phyloP scores from a whole-genome alignment of 2,888 invertebrate species.

The Monopis laevigella region DNA sequence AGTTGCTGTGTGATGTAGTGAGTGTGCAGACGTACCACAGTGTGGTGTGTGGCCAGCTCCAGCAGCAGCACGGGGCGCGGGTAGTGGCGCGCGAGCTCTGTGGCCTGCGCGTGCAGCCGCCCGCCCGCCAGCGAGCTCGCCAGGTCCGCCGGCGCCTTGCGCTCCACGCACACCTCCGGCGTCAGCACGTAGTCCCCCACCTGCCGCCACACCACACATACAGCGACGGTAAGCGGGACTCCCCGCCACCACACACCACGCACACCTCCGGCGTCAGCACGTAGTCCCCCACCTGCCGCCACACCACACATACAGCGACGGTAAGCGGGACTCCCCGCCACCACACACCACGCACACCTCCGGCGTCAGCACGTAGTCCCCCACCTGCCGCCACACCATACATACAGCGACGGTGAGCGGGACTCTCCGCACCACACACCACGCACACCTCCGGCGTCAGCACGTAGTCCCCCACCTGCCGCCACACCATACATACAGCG shows the following conservation, averaged over 20 bases:
- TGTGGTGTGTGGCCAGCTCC: constrained; percentile 97
- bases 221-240: constrained; percentile 84
- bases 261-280: constrained; percentile 96
- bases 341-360: constrained; percentile 96
- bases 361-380: constrained; percentile 97
- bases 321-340: constrained; percentile 98
- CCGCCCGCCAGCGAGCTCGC: constrained; percentile 96
- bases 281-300: constrained; percentile 93
- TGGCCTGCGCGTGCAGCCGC: constrained; percentile 93
- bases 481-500: too few relatives aligned
- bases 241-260: constrained; percentile 96
- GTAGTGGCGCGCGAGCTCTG: constrained; percentile 92
- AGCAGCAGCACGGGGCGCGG: constrained; percentile 90
- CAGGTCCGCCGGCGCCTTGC: constrained; percentile 95
- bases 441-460: constrained; percentile 96
- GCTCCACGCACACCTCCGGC: constrained; percentile 95
- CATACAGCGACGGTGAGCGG: constrained; percentile 84
- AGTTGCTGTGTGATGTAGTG: too few relatives aligned
- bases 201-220: constrained; percentile 54
- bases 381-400: constrained; percentile 89
- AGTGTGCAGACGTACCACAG: too few relatives aligned
- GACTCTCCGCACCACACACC: constrained; percentile 81
- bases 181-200: constrained; percentile 98
- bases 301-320: constrained; percentile 90
- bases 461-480: constrained; percentile 95